A percentile compares a stretch with the other conserved stretches of the same genome.
Evolutionary conservation across 2,113 vertebrate genomes (phyloP).

Genomic region (Vombatus ursinus): DNA sequence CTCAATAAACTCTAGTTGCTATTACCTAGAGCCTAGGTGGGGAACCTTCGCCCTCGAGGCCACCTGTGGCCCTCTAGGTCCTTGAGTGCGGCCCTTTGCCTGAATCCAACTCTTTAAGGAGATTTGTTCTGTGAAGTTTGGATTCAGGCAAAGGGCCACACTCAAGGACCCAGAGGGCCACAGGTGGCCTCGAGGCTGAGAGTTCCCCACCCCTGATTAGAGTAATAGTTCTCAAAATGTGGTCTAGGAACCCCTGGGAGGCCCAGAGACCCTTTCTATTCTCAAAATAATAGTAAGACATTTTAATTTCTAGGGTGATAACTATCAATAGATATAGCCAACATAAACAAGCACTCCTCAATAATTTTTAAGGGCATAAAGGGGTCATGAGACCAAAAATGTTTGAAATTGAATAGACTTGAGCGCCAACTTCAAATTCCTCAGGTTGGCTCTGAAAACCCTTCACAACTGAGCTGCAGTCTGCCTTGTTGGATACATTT

Average conservation of each 20-base stretch:
- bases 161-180: too few species aligned
- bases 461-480: not conserved
- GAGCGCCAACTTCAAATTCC: not conserved
- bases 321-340: not conserved
- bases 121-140: too few species aligned
- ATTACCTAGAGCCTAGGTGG: not conserved
- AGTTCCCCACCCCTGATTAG: too few species aligned
- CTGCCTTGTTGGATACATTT: not conserved
- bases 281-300: not conserved
- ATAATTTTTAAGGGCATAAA: not conserved
- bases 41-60: too few species aligned
- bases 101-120: too few species aligned
- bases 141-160: too few species aligned
- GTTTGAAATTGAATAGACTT: not conserved
- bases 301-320: not conserved
- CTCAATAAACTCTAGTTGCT: not conserved
- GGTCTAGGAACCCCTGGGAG: not conserved
- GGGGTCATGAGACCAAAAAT: not conserved
- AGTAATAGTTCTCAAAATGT: not conserved
- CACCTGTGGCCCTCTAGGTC: too few species aligned
- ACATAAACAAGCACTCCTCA: not conserved
- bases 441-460: not conserved
- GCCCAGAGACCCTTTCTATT: not conserved
- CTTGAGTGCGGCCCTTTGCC: too few species aligned
- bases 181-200: too few species aligned